Evolutionary conservation across 2,113 vertebrate species (phyloP).

Genomic region (Platichthys stellatus): DNA sequence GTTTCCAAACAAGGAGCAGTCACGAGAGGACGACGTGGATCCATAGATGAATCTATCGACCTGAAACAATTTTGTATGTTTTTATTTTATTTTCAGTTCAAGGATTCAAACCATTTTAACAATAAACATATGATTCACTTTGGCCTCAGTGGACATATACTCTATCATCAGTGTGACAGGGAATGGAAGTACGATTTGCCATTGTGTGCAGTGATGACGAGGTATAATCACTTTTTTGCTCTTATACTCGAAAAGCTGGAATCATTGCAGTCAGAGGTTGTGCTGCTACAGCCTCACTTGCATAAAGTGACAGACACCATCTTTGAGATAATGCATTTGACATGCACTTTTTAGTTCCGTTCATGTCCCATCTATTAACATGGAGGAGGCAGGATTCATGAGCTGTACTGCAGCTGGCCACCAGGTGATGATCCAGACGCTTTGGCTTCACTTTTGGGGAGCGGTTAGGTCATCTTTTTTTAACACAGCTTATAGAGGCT

Average conservation of each 20-base stretch:
- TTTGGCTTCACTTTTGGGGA: no score
- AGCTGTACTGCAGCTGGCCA: no score
- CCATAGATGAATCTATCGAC: not conserved
- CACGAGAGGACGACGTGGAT: no score
- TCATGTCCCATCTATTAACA: no score
- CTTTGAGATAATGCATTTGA: no score
- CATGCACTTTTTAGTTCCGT: no score
- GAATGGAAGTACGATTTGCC: constrained; percentile 3
- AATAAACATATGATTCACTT: not conserved
- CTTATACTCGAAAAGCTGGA: not conserved
- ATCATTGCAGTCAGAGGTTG: not conserved
- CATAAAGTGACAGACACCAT: no score
- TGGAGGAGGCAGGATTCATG: no score
- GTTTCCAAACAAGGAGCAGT: constrained; percentile 15
- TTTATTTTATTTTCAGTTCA: not conserved
- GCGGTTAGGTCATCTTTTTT: no score
- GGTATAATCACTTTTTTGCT: not conserved
- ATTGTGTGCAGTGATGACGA: not conserved
- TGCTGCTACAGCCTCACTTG: no score
- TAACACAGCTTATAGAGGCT: no score
- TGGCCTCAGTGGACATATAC: not conserved
- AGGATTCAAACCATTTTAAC: not conserved
- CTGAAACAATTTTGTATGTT: not conserved
- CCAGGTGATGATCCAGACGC: no score
- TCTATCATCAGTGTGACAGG: not conserved